Evolutionary conservation across 2,797 vertebrate genomes (phyloP), one percentile per base, ranked within the genome.

Genomic region (Odontamblyopus rebecca): DNA sequence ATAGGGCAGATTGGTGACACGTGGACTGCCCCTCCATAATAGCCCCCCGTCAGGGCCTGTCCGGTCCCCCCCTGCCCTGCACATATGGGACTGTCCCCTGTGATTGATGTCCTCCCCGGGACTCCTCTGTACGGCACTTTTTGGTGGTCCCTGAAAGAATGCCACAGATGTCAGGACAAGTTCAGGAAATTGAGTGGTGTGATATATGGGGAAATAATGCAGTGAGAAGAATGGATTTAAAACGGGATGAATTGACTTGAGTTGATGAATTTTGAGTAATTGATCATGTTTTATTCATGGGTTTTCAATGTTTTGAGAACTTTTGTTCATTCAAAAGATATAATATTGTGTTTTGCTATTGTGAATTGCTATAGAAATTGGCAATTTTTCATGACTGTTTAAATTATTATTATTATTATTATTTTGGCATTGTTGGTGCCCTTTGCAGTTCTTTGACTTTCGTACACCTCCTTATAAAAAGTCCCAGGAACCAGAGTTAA

Each of bases 21-120:
- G 78, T 67, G 73, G 84, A 89, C 85, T 82, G 89, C 82, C 86
- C 72, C 73, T 76, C 71, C 81, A 89, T 87, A 91, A 90, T 88
- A 76, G 79, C 51, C 59, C 70, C 69, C 70, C 83, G 84, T 90
- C 80, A 83, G 59, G 75, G 72, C 53, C 74, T 78, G 82, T 70
- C 62, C 75, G 69, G 64, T 67, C 73, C 82, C 69, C 69, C 72
- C 68, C 44, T 6, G 29, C 4, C 18, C 18, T 2, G 30, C 29
- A 19, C 61, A 63, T 41, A 63, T 63, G 61, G 5, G 67, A 54
- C 57, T 9, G 13, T 41, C 27, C 82, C 27, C 57, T 32, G 27
- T 88, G 83, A 90, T 89, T 85, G 85, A 91, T 90, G 83, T 67
- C 72, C 54, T 73, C 75, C 73, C 71, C 38, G 19, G 72, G 80